Conservation (phyloP, 2,797 vertebrate species). For the Chrosomus eos region DNA sequence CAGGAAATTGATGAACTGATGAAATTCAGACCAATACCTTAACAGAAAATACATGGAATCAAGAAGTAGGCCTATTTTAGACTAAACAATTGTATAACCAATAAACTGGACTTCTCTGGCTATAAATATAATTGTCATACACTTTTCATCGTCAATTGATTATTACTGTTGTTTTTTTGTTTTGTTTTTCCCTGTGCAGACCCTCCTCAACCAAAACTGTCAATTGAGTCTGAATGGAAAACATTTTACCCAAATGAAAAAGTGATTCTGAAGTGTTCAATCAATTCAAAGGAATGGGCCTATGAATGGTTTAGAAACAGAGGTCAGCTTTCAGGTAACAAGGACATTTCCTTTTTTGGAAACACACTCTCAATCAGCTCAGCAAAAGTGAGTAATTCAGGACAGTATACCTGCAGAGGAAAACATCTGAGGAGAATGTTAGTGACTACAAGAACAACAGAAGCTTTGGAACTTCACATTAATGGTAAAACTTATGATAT, state of each 20-base stretch:
- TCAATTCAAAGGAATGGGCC: constrained; percentile 28
- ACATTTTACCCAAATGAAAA: constrained; percentile 45
- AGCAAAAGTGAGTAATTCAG: neutral
- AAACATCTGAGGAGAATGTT: neutral
- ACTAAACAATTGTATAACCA: too few relatives aligned
- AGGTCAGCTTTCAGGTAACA: neutral
- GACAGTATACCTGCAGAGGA: constrained; percentile 27
- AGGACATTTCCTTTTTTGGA: neutral
- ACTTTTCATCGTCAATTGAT: neutral
- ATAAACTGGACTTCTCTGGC: too few relatives aligned
- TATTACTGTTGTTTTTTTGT: neutral
- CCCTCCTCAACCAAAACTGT: neutral
- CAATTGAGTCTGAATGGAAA: constrained; percentile 14
- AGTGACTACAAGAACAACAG: neutral
- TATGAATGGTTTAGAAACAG: constrained; percentile 39
- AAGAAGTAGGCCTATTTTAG: neutral
- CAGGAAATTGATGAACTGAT: neutral
- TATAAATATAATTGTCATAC: too few relatives aligned
- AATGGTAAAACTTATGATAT: neutral
- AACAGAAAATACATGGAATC: neutral
- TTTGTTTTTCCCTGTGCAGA: neutral
- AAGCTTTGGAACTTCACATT: neutral
- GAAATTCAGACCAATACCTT: neutral
- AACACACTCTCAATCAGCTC: constrained; percentile 30
- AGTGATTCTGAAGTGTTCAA: constrained; percentile 44